Conservation (phyloP, 2,797 vertebrate species). For the Cryptoprocta ferox region DNA sequence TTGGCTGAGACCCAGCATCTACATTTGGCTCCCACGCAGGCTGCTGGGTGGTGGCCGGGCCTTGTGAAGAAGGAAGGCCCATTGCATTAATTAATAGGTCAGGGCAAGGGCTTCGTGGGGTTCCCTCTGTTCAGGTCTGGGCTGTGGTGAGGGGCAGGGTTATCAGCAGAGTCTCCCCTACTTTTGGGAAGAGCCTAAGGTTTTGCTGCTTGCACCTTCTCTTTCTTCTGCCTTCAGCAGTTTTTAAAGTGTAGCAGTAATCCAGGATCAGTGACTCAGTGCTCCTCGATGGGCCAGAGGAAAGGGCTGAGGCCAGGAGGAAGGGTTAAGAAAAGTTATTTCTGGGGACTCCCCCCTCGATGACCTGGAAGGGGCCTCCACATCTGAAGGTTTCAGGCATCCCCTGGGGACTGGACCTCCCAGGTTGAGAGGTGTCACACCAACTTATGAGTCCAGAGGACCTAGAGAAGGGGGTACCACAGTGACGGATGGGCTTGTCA, state of each 20-base stretch:
- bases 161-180: constrained; percentile 53
- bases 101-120: constrained; percentile 84
- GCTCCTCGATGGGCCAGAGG: background rate
- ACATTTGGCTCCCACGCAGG: constrained; percentile 85
- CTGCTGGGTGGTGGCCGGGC: constrained; percentile 83
- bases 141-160: constrained; percentile 61
- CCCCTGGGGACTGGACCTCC: background rate
- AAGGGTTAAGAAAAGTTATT: background rate
- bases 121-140: constrained; percentile 79
- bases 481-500: background rate
- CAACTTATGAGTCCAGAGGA: background rate
- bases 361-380: background rate
- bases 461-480: background rate
- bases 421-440: background rate
- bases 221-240: constrained; percentile 74
- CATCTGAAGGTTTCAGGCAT: background rate
- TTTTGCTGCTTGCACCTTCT: constrained; percentile 45
- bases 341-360: background rate
- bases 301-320: background rate
- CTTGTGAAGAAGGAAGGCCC: constrained; percentile 85
- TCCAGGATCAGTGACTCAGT: constrained; percentile 65
- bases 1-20: constrained; percentile 87
- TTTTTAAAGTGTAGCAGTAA: constrained; percentile 58
- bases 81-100: constrained; percentile 87
- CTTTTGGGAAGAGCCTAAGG: constrained; percentile 72